Evolutionary conservation across 2,888 invertebrate genomes (phyloP), one percentile per base, ranked within the genome.

Genomic region (Mechanitis mazaeus): DNA sequence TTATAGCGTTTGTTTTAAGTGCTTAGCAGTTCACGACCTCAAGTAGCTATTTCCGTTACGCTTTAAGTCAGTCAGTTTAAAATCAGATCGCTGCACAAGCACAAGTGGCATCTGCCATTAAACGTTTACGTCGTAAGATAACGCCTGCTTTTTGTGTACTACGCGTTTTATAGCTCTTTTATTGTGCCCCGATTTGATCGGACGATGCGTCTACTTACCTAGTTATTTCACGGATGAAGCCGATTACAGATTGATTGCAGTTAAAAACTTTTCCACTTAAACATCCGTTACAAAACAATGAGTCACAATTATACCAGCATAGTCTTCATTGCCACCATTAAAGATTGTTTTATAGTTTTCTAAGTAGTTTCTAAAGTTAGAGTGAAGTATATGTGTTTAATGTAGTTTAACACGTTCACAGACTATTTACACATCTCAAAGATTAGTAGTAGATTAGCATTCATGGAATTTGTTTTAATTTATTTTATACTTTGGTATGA

Each of bases 61-160:
- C 79, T 80, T 81, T 80, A 84, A 86, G 83, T 84, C 83, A 85
- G 50, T 86, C 84, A 84, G 84, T 87, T 88, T 85, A 82, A 87
- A 87, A 86, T 85, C 81, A 77, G 81, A 80, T 82, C 77, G 77
- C 75, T 79, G 78, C 78, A 74, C 76, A 78, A 78, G 74, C 72
- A 73, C 74, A 72, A 76, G 77, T 78, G 78, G 75, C 77, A 75
- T 77, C 71, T 73, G 76, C 84, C 81, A 84, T 87, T 85, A 87
- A 89, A 85, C 80, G 83, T 87, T 86, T 84, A 89, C 78, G 84
- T 76, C 75, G 78, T 68, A 74, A 87, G 87, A 89, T 88, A 87
- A 83, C 82, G 78, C 75, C 75, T 77, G 79, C 80, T 84, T 85
- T 87, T 84, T 85, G 81, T 84, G 75, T 79, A 79, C 79, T 75